Percentiles rank a stretch among this genome's conserved stretches.
phyloP scores from a whole-genome alignment of 1,140 invertebrate genomes.

The Hirudo medicinalis region DNA sequence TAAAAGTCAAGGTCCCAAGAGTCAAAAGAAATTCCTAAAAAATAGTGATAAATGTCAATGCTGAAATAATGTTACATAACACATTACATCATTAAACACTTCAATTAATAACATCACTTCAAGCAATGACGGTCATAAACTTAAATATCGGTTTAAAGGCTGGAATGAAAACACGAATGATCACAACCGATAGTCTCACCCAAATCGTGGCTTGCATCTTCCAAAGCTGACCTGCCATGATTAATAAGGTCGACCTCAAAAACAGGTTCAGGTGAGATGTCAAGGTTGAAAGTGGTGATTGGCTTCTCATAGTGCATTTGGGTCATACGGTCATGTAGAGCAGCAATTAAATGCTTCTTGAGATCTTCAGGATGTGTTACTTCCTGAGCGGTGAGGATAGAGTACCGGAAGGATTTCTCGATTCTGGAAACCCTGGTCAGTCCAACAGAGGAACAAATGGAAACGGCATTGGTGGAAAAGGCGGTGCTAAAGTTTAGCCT shows the following conservation, averaged over 20 bases:
- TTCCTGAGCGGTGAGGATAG: background rate
- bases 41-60: conserved; percentile 13
- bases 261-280: conserved; percentile 55
- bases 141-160: background rate
- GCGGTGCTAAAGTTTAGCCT: conserved; percentile 53
- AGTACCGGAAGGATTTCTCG: conserved; percentile 66
- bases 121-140: background rate
- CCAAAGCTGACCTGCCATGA: conserved; percentile 61
- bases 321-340: conserved; percentile 69
- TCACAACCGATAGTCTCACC: conserved; percentile 43
- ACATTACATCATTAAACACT: background rate
- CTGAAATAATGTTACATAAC: conserved; percentile 27
- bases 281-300: conserved; percentile 54
- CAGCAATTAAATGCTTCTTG: conserved; percentile 44
- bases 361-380: conserved; percentile 7
- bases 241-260: conserved; percentile 66
- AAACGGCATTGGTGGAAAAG: conserved; percentile 84
- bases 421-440: conserved; percentile 58
- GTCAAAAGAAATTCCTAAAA: conserved; percentile 42
- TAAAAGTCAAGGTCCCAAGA: conserved; percentile 44
- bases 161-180: background rate
- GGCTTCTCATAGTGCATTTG: conserved; percentile 59
- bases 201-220: conserved; percentile 66
- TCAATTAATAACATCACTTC: no score
- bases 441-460: conserved; percentile 72